A percentile compares a stretch with the other conserved stretches of the same genome.
phyloP scores from a whole-genome alignment of 2,797 vertebrate species.

The Cryptoblepharus egeriae region DNA sequence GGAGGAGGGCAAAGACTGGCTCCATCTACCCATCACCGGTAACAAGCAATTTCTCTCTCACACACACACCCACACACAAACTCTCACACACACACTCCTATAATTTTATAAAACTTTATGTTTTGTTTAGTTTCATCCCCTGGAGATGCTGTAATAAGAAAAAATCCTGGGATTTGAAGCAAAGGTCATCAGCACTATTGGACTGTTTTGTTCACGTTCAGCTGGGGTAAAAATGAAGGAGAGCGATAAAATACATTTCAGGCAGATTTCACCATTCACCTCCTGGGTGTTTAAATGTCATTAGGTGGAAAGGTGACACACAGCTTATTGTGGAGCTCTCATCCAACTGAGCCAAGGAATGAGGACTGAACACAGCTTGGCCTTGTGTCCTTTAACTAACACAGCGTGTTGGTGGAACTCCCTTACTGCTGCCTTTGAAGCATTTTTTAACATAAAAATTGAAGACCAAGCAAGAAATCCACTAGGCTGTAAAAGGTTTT shows the following conservation, averaged over 20 bases:
- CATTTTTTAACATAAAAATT: not conserved
- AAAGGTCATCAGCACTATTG: slow-evolving; percentile 6
- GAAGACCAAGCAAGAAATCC: not conserved
- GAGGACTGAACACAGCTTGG: not conserved
- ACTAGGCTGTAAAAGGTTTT: not conserved
- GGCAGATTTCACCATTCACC: not conserved
- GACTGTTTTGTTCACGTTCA: not conserved
- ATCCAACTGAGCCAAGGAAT: slow-evolving; percentile 4
- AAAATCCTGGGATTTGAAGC: not conserved
- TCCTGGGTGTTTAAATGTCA: slow-evolving; percentile 3
- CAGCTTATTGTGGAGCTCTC: slow-evolving; percentile 1
- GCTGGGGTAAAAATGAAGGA: not conserved
- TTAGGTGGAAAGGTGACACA: not conserved
- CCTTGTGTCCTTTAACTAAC: not conserved
- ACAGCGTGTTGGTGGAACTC: not conserved
- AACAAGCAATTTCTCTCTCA: not conserved
- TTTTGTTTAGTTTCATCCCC: not conserved
- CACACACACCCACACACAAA: no score
- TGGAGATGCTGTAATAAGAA: slow-evolving; percentile 8
- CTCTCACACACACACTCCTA: not conserved
- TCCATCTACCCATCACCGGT: not conserved
- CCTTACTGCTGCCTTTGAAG: not conserved
- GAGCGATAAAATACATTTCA: not conserved
- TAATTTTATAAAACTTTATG: not conserved
- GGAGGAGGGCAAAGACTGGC: not conserved